phyloP scores from a whole-genome alignment of 2,113 vertebrate species.

The Paedocypris sp. region DNA sequence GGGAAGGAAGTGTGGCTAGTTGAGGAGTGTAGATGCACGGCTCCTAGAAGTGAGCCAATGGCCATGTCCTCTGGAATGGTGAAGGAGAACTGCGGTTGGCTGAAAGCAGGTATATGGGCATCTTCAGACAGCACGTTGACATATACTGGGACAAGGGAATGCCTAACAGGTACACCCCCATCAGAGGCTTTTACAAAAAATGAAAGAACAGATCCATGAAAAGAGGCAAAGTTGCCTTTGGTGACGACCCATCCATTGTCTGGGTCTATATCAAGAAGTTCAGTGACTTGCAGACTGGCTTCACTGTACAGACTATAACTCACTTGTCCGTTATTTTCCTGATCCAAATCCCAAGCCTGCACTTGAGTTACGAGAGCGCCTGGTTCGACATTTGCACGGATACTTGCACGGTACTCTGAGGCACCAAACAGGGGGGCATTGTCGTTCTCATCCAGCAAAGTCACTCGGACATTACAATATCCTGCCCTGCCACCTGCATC shows the following conservation, averaged over 20 bases:
- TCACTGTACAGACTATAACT: slow-evolving; percentile 90
- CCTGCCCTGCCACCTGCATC: slow-evolving; percentile 80
- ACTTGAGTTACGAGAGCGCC: slow-evolving; percentile 86
- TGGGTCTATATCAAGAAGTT: slow-evolving; percentile 88
- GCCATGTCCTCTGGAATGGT: slow-evolving; percentile 73
- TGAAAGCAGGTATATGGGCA: slow-evolving; percentile 72
- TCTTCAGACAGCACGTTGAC: slow-evolving; percentile 84
- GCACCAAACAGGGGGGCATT: slow-evolving; percentile 77
- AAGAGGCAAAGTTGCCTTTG: slow-evolving; percentile 80
- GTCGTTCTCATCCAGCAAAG: slow-evolving; percentile 88
- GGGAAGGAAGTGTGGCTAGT: slow-evolving; percentile 52
- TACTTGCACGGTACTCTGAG: slow-evolving; percentile 78
- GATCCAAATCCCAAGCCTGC: slow-evolving; percentile 81
- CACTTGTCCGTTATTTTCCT: slow-evolving; percentile 79
- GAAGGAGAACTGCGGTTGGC: slow-evolving; percentile 83
- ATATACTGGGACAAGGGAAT: slow-evolving; percentile 86
- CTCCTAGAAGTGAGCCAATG: slow-evolving; percentile 77
- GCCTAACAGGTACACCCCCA: slow-evolving; percentile 74
- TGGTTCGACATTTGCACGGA: slow-evolving; percentile 77
- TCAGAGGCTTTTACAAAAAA: slow-evolving; percentile 97
- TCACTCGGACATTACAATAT: slow-evolving; percentile 77
- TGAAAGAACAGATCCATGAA: slow-evolving; percentile 80
- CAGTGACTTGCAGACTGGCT: slow-evolving; percentile 74
- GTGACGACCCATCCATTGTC: slow-evolving; percentile 98
- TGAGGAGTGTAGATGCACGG: slow-evolving; percentile 58